Evolutionary conservation across 2,113 vertebrate species (phyloP), one percentile per base, ranked within the genome.

Genomic region (Paradoxurus hermaphroditus): DNA sequence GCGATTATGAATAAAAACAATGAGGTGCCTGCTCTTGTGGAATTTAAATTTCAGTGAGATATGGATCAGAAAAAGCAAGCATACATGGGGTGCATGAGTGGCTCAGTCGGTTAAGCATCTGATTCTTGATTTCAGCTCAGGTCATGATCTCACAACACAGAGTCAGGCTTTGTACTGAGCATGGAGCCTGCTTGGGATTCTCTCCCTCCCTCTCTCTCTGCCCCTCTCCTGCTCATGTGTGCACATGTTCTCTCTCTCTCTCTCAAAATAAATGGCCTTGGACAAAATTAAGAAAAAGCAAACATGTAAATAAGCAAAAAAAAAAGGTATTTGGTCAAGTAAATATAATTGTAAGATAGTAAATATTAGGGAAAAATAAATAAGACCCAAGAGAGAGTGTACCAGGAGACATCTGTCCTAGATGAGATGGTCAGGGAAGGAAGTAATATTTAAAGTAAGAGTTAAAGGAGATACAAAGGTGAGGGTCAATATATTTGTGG

Each of bases 1-100:
- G 62, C 3, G 90, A 79, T 81, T 92, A 25, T 96, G 29, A 53
- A 83, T 4, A 90, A 90, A 75, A 96, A 90, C 91, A 34, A 79
- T 90, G 21, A 90, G 14, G 41, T 83, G 16, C 19, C 31, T 91
- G 2, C 21, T 18, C 34, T 86, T 96, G 49, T 88, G 18, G 34
- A 84, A 92, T 92, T 91, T 94, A 49, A 21, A 72, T 62, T 82
- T 86, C 9, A 34, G 10, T 94, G 70, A 1, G 3, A 86, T 94
- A 29, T 34, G 27, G 27, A 87, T 87, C 68, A 77, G 70, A 73
- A 81, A 85, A 96, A 87, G 36, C 27, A 95, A 83, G 1, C 8
- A 53, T 92, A 21, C 6, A 89, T 59, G 56, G 56, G 8, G 56
- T 59, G 56, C 56, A 23, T 7, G 56, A 59, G 21, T 59, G 56